Evolutionary conservation across 1,140 invertebrate genomes (phyloP).

Genomic region (Platorchestia sp.): DNA sequence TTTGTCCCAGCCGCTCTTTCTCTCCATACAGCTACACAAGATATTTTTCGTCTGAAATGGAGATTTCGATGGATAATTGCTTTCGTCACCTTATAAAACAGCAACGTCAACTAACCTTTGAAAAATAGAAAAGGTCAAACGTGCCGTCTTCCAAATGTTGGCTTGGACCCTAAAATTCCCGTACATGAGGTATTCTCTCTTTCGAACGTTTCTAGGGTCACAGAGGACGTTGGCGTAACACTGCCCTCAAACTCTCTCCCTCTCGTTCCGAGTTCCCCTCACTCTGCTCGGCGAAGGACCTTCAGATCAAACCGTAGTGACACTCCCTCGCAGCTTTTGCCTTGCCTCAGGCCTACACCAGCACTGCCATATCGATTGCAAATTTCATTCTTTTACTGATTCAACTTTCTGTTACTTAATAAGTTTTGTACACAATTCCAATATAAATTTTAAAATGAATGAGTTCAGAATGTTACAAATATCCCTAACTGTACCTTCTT

Average conservation of each 20-base stretch:
- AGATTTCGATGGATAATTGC: neutral
- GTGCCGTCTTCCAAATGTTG: neutral
- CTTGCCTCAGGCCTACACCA: neutral
- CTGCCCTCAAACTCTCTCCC: constrained; percentile 34
- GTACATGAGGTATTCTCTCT: neutral
- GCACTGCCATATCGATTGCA: neutral
- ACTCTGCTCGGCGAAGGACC: neutral
- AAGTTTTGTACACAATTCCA: neutral
- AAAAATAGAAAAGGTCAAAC: neutral
- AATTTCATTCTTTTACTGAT: neutral
- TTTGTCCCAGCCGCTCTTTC: neutral
- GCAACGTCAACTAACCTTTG: neutral
- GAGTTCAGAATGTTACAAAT: no score
- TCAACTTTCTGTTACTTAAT: neutral
- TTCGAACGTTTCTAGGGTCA: neutral
- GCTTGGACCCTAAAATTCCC: neutral
- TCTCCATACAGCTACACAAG: neutral
- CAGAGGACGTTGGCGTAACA: constrained; percentile 15
- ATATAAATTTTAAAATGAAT: neutral
- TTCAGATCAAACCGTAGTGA: neutral
- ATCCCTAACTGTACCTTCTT: no score
- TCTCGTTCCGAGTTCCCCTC: neutral
- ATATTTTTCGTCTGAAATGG: neutral
- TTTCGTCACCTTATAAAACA: neutral
- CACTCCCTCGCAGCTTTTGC: neutral